Evolutionary conservation across 2,888 invertebrate species (phyloP), one percentile per base, ranked within the genome.

Genomic region (Hydropsyche betteni): DNA sequence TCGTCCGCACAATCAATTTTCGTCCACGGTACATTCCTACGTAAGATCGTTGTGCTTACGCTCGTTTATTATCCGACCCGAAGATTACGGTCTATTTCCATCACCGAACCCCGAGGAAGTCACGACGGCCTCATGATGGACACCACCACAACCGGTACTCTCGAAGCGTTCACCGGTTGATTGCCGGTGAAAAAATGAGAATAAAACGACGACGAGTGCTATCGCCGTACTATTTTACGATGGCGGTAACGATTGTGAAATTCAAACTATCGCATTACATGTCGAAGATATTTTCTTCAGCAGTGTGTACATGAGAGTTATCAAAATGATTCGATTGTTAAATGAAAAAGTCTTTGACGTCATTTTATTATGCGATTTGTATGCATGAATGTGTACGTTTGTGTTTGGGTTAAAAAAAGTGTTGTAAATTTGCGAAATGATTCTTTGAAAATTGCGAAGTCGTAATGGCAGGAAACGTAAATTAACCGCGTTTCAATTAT

Each of bases 241-340:
- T n/a, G 64, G 36, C 64, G 36, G 36, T 34, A 36, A 64, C 64
- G 64, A 64, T 64, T 64, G 64, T 64, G 64, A 64, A 64, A 64
- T 64, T 64, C 36, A 64, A 64, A 24, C 16, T 58, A 53, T 53
- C 53, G 53, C 7, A 53, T 12, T n/a, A 16, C 12, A 12, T 51
- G n/a, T 4, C 44, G 7, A 44, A 44, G 44, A 44, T 44, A 44
- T 44, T 44, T 44, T 44, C 44, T 44, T 10, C 44, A 44, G 44
- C 2, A 2, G 24, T n/a, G n/a, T n/a, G n/a, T 24, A 24, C 24
- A 24, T 24, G 24, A 24, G 24, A 1, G 24, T 24, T 24, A 24
- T 24, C 24, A 24, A 24, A 24, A 24, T 2, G 24, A 24, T 24
- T 24, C 24, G 24, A 24, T 2, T 24, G 24, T 24, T 24, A 24